Percentiles rank a stretch among this genome's conserved stretches.
phyloP scores from a whole-genome alignment of 35 echinoderm and acorn worm species.

The Diadema setosum region DNA sequence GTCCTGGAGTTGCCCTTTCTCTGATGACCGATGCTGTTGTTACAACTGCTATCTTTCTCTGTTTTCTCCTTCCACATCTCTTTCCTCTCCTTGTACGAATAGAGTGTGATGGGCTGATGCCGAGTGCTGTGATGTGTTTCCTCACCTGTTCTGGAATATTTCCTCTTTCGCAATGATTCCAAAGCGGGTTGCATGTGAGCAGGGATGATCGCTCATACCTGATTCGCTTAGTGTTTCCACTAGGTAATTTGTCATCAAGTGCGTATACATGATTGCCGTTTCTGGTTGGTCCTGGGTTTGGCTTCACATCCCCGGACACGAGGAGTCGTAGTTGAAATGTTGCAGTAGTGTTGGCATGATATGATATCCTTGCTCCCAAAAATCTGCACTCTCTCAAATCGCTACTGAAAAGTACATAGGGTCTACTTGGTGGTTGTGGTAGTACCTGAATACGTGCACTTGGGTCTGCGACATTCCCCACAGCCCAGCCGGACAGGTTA shows the following conservation, averaged over 20 bases:
- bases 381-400: not conserved
- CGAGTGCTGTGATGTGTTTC: not conserved
- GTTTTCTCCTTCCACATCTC: not conserved
- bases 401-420: not conserved
- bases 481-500: not conserved
- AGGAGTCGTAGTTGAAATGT: not conserved
- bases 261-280: not conserved
- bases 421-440: not conserved
- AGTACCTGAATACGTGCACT: not conserved
- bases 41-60: not conserved
- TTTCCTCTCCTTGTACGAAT: not conserved
- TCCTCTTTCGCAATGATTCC: not conserved
- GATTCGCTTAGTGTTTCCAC: not conserved
- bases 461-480: not conserved
- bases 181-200: not conserved
- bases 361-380: not conserved
- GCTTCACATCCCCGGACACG: slow-evolving; percentile 2
- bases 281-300: slow-evolving; percentile 1
- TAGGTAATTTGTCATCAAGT: not conserved
- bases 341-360: not conserved
- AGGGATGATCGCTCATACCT: not conserved
- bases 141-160: not conserved
- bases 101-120: not conserved
- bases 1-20: not conserved
- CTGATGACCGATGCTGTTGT: not conserved